These are phyloP conservation scores for Chouioia cunea DNA, from an alignment of 2,888 invertebrate genomes.

Conservation along the genomic window DNA sequence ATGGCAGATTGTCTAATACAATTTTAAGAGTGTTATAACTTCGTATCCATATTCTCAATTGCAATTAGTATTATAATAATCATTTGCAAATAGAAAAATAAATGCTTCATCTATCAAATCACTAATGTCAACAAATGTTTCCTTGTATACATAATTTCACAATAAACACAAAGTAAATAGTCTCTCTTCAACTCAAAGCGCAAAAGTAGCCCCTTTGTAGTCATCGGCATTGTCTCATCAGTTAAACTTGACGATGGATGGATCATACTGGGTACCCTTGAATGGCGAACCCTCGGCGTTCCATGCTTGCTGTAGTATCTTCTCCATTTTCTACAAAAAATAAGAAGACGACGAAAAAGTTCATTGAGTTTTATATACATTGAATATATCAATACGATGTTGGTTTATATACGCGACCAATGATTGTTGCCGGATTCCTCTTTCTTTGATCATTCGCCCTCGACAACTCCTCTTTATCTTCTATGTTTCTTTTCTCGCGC, in stretches of 20 bases:
- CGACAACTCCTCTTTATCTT: background rate
- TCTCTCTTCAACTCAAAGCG: background rate
- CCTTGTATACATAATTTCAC: too few relatives aligned
- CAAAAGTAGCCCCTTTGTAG: background rate
- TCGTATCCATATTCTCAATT: too few relatives aligned
- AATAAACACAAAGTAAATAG: background rate
- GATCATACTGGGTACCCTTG: conserved; percentile 86
- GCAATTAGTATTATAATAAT: too few relatives aligned
- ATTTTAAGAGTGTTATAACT: too few relatives aligned
- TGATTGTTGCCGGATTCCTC: conserved; percentile 36
- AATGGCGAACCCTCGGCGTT: conserved; percentile 90
- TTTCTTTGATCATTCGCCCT: conserved; percentile 32
- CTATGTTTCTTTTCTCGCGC: background rate
- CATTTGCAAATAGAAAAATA: too few relatives aligned
- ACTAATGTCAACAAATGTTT: too few relatives aligned
- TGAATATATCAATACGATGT: too few relatives aligned
- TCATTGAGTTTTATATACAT: conserved; percentile 12
- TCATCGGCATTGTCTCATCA: conserved; percentile 42
- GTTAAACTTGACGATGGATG: conserved; percentile 71
- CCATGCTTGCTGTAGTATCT: conserved; percentile 84
- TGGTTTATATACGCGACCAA: background rate
- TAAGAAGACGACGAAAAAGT: background rate
- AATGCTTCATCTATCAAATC: too few relatives aligned
- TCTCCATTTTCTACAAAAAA: conserved; percentile 70
- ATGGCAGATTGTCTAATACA: too few relatives aligned